phyloP scores from a whole-genome alignment of 2,113 vertebrate species.

The Corythoichthys intestinalis region DNA sequence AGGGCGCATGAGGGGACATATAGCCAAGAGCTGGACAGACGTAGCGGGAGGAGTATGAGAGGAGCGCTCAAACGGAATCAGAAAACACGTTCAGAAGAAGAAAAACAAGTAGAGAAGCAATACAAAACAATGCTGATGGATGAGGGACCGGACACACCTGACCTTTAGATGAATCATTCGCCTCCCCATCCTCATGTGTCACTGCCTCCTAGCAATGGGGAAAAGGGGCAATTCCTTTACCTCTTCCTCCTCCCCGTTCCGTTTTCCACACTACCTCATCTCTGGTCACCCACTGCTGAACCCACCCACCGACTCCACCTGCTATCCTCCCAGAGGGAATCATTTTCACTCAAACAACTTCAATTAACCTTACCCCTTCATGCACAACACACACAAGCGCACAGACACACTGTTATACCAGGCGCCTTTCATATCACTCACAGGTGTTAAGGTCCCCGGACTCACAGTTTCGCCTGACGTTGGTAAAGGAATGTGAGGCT shows the following conservation, averaged over 20 bases:
- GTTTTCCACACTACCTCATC: slow-evolving; percentile 4
- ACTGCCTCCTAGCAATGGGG: slow-evolving; percentile 41
- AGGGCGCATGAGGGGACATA: slow-evolving; percentile 45
- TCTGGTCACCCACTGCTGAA: slow-evolving; percentile 46
- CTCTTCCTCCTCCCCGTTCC: slow-evolving; percentile 8
- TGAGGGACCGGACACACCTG: slow-evolving; percentile 40
- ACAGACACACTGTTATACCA: slow-evolving; percentile 2
- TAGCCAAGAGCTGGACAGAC: slow-evolving; percentile 9
- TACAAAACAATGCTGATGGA: background rate
- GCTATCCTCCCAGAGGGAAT: slow-evolving; percentile 52
- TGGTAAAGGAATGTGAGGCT: slow-evolving; percentile 35
- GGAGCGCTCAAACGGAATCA: slow-evolving; percentile 9
- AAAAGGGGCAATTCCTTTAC: slow-evolving; percentile 43
- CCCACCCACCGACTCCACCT: slow-evolving; percentile 41
- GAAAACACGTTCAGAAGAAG: background rate
- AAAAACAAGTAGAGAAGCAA: slow-evolving; percentile 13
- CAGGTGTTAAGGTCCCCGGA: slow-evolving; percentile 54
- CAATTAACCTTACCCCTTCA: slow-evolving; percentile 66
- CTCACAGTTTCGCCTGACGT: slow-evolving; percentile 19
- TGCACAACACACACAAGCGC: slow-evolving; percentile 18
- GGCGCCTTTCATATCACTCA: slow-evolving; percentile 39
- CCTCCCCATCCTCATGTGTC: slow-evolving; percentile 57
- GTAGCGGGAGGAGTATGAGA: slow-evolving; percentile 4
- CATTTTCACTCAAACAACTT: slow-evolving; percentile 68
- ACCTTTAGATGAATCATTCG: slow-evolving; percentile 70